Evolutionary conservation across 2,113 vertebrate genomes (phyloP).

Genomic region (Prionailurus viverrinus): DNA sequence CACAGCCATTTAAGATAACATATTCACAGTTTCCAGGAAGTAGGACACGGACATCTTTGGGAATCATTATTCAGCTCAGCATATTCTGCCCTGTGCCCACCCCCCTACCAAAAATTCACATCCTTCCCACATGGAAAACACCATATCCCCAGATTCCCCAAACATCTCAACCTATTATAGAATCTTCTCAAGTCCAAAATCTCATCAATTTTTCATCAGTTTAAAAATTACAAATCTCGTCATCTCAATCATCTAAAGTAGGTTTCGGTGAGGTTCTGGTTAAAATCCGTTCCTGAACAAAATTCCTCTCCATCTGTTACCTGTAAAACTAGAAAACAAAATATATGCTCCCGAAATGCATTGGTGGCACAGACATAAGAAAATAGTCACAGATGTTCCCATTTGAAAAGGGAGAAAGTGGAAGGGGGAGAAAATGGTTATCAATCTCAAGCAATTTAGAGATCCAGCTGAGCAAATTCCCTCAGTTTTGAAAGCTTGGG

Average conservation of each 20-base stretch:
- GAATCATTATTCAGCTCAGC: not conserved
- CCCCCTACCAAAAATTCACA: not conserved
- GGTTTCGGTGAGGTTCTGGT: not conserved
- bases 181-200: not conserved
- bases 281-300: not conserved
- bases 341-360: not conserved
- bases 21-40: not conserved
- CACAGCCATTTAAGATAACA: not conserved
- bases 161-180: not conserved
- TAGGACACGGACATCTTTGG: not conserved
- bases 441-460: not conserved
- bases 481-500: not conserved
- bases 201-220: not conserved
- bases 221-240: not conserved
- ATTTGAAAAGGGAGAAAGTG: not conserved
- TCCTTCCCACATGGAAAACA: not conserved
- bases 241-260: not conserved
- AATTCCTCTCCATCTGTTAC: not conserved
- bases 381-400: not conserved
- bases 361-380: not conserved
- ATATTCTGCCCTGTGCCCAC: rapidly evolving
- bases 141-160: not conserved
- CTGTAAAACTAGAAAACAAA: not conserved
- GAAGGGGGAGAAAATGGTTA: not conserved
- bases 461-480: not conserved